These are phyloP conservation scores for Myiozetetes cayanensis DNA, from an alignment of 2,113 vertebrate genomes.

Conservation along the genomic window DNA sequence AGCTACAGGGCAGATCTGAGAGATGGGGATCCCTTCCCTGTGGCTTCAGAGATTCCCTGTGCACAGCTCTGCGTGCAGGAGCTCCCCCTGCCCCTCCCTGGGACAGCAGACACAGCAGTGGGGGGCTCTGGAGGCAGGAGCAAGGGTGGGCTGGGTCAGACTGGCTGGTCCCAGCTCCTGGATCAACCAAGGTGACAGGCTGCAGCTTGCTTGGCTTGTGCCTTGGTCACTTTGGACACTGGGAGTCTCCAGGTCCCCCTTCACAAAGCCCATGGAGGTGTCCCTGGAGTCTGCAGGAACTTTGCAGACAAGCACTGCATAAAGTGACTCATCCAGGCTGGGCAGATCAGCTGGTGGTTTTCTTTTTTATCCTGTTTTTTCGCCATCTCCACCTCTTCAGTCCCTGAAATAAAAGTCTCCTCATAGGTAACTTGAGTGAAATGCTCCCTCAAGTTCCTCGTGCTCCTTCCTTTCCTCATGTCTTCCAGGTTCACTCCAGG, in stretches of 20 bases:
- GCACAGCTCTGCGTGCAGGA: neutral
- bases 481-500: neutral
- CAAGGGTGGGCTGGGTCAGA: rapidly evolving
- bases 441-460: neutral
- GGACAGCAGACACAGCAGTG: neutral
- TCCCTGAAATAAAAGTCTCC: neutral
- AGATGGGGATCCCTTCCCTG: neutral
- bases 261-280: neutral
- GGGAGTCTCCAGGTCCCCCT: neutral
- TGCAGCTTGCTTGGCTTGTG: neutral
- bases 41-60: neutral
- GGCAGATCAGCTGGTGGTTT: neutral
- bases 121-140: neutral
- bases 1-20: neutral
- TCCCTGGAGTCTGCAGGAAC: neutral
- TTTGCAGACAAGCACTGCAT: neutral
- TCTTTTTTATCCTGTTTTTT: neutral
- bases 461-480: neutral
- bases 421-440: neutral
- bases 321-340: neutral
- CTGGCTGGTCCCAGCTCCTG: neutral
- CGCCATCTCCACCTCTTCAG: neutral
- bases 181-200: neutral
- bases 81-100: neutral
- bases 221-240: neutral